A percentile compares a stretch with the other conserved stretches of the same genome.
These are phyloP conservation scores for Cebidichthys violaceus DNA, from an alignment of 2,113 vertebrate genomes.

Conservation along the genomic window DNA sequence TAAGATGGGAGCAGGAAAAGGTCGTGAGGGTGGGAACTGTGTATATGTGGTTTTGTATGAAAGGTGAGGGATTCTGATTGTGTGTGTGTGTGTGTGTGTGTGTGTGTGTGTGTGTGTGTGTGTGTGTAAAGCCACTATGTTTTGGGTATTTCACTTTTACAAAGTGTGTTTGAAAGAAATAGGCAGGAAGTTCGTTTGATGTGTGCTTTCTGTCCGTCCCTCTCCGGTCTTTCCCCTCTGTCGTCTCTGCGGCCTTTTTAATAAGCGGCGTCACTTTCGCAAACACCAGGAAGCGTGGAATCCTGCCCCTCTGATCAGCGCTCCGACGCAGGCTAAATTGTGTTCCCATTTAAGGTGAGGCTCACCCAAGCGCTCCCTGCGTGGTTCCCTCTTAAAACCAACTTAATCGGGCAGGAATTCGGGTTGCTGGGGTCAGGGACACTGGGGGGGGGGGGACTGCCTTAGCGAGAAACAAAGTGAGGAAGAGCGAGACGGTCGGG, in stretches of 20 bases:
- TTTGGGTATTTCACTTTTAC: neutral
- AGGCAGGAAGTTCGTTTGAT: neutral
- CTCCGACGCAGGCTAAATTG: slow-evolving; percentile 69
- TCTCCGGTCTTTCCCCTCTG: slow-evolving; percentile 28
- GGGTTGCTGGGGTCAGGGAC: slow-evolving; percentile 78
- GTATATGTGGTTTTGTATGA: neutral
- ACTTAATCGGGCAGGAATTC: slow-evolving; percentile 82
- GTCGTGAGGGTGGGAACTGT: slow-evolving; percentile 47
- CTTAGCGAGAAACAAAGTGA: slow-evolving; percentile 52
- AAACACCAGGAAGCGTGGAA: slow-evolving; percentile 77
- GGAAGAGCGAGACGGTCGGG: slow-evolving; percentile 53
- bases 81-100: neutral
- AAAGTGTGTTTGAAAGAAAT: neutral
- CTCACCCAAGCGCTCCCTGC: slow-evolving; percentile 73
- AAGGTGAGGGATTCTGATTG: slow-evolving; percentile 1
- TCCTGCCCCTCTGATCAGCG: slow-evolving; percentile 64
- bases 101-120: neutral
- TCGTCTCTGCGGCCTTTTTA: slow-evolving; percentile 48
- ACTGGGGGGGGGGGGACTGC: slow-evolving; percentile 49
- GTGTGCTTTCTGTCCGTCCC: slow-evolving; percentile 19
- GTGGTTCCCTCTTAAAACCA: slow-evolving; percentile 80
- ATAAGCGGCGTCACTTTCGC: slow-evolving; percentile 45
- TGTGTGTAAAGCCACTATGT: neutral
- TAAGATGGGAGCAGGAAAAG: slow-evolving; percentile 72
- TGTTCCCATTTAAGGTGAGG: slow-evolving; percentile 84